Percentiles rank a stretch among this genome's conserved stretches.
Conservation (phyloP, 2,888 invertebrate genomes). For the Plusia festucae region DNA sequence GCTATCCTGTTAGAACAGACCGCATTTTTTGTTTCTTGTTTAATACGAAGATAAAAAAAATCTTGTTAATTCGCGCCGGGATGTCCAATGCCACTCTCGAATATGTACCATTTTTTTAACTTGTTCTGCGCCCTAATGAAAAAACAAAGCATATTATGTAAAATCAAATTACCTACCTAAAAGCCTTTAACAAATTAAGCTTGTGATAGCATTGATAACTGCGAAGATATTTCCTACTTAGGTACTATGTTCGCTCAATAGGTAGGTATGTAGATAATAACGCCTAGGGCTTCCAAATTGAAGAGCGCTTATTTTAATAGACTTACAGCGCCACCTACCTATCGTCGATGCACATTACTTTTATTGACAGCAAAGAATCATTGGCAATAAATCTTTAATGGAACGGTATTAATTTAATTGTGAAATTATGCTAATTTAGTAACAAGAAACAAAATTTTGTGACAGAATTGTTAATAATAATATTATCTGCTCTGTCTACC, state of each 20-base stretch:
- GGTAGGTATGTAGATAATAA: background rate
- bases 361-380: background rate
- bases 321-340: conserved; percentile 43
- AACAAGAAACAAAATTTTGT: too few species aligned
- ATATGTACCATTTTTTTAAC: too few species aligned
- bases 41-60: too few species aligned
- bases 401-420: too few species aligned
- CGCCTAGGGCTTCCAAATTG: background rate
- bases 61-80: too few species aligned
- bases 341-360: background rate
- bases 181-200: background rate
- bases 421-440: too few species aligned
- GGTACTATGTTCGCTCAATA: background rate
- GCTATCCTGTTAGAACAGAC: background rate
- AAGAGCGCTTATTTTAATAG: background rate
- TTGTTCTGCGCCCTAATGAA: too few species aligned
- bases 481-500: too few species aligned
- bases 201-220: background rate
- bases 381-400: background rate
- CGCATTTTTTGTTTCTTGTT: background rate
- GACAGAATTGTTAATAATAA: too few species aligned
- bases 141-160: too few species aligned
- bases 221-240: background rate
- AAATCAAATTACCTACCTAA: too few species aligned
- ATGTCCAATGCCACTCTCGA: too few species aligned